Percentiles rank a stretch among this genome's conserved stretches.
These are phyloP conservation scores for Haliaeetus leucogaster DNA, from an alignment of 2,113 vertebrate genomes.

Conservation along the genomic window DNA sequence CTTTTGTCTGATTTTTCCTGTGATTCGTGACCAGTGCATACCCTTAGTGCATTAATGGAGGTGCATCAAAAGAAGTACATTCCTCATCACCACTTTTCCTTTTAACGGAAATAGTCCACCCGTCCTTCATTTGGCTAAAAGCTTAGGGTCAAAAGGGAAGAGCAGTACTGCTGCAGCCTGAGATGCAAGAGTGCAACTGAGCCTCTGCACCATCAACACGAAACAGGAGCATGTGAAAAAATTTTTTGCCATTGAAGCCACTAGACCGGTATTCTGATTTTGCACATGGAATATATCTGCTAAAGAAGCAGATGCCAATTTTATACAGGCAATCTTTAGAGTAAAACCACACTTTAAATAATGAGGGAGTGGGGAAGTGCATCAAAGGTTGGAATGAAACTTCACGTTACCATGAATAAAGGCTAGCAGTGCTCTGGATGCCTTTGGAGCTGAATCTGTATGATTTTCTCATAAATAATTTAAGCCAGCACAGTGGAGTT, in stretches of 20 bases:
- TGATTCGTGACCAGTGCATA: not conserved
- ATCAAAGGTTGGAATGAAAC: conserved; percentile 37
- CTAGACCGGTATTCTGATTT: not conserved
- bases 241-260: not conserved
- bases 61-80: not conserved
- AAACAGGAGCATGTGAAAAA: not conserved
- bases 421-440: conserved; percentile 8
- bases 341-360: conserved; percentile 55
- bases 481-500: not conserved
- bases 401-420: not conserved
- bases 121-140: not conserved
- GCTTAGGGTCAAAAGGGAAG: not conserved
- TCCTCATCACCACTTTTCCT: not conserved
- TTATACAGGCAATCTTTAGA: conserved; percentile 7
- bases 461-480: not conserved
- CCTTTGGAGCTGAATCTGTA: not conserved
- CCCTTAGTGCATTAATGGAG: not conserved
- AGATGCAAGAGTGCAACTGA: not conserved
- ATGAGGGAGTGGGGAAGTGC: not conserved
- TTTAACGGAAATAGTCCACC: not conserved
- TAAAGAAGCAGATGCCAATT: conserved; percentile 36
- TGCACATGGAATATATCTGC: conserved; percentile 50
- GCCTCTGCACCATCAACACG: not conserved
- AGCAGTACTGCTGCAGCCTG: not conserved
- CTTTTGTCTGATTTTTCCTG: not conserved